phyloP scores from a whole-genome alignment of 2,797 vertebrate species.

The Graptemys geographica region DNA sequence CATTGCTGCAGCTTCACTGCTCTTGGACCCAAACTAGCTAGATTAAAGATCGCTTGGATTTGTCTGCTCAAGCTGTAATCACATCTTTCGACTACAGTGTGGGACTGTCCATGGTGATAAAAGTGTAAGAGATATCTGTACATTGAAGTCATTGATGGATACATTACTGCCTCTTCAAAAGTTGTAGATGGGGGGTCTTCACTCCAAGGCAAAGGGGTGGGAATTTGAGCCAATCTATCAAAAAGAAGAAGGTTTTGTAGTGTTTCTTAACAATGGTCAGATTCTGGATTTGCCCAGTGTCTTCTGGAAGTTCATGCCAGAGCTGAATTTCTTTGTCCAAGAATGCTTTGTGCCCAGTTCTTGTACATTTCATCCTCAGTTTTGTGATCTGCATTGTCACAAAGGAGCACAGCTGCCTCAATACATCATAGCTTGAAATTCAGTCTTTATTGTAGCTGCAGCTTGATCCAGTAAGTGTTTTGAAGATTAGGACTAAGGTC shows the following conservation, averaged over 20 bases:
- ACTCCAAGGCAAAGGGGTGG: not conserved
- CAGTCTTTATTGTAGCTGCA: not conserved
- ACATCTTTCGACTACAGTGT: not conserved
- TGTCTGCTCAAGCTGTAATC: not conserved
- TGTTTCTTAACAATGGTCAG: not conserved
- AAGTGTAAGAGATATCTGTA: not conserved
- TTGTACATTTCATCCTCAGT: not conserved
- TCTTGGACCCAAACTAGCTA: not conserved
- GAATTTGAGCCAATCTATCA: not conserved
- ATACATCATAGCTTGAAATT: not conserved
- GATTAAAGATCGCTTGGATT: not conserved
- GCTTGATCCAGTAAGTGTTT: not conserved
- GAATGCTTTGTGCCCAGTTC: not conserved
- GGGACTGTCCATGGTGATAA: not conserved
- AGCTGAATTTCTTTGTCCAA: not conserved
- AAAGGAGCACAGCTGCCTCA: not conserved
- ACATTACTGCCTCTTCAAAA: not conserved
- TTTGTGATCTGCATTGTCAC: not conserved
- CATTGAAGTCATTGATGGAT: not conserved
- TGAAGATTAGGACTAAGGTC: not conserved
- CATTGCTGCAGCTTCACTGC: not conserved
- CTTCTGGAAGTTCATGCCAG: not conserved
- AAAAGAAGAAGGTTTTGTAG: not conserved
- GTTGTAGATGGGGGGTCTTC: not conserved
- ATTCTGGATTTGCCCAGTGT: not conserved